A percentile compares a stretch with the other conserved stretches of the same genome.
These are phyloP conservation scores for Macquaria ambigua DNA, from an alignment of 2,113 vertebrate genomes.

Conservation along the genomic window DNA sequence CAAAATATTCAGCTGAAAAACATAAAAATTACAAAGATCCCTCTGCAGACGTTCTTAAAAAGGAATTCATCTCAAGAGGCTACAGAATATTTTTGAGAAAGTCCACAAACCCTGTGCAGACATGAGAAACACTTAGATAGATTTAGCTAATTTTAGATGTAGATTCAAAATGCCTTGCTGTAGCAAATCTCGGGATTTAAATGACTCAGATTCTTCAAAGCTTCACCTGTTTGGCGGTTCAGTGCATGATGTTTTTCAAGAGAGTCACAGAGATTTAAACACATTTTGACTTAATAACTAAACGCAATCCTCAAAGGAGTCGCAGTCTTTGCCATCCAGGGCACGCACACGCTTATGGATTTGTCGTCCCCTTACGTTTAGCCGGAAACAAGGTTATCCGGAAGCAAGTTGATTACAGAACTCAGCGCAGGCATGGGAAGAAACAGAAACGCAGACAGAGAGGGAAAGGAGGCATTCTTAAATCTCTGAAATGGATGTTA, in stretches of 20 bases:
- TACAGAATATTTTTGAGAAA: slow-evolving; percentile 4
- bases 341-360: slow-evolving; percentile 67
- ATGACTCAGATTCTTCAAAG: slow-evolving; percentile 55
- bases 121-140: slow-evolving; percentile 28
- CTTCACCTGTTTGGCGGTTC: slow-evolving; percentile 62
- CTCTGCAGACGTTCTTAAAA: slow-evolving; percentile 17
- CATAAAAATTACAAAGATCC: slow-evolving; percentile 9
- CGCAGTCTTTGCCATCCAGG: slow-evolving; percentile 63
- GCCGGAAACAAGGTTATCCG: slow-evolving; percentile 77
- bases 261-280: slow-evolving; percentile 66
- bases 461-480: slow-evolving; percentile 52
- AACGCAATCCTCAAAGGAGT: slow-evolving; percentile 67
- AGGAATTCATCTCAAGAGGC: slow-evolving; percentile 15
- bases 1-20: slow-evolving; percentile 18
- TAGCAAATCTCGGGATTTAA: slow-evolving; percentile 41
- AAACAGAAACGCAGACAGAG: slow-evolving; percentile 29
- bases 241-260: slow-evolving; percentile 43
- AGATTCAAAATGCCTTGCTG: slow-evolving; percentile 36
- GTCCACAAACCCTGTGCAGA: slow-evolving; percentile 11
- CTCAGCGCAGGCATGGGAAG: slow-evolving; percentile 40
- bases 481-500: slow-evolving; percentile 75
- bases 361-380: slow-evolving; percentile 68
- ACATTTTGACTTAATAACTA: slow-evolving; percentile 72
- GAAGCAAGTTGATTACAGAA: slow-evolving; percentile 76
- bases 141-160: slow-evolving; percentile 35